Conservation (phyloP, 2,888 invertebrate genomes). For the Cheilosia scutellata region DNA sequence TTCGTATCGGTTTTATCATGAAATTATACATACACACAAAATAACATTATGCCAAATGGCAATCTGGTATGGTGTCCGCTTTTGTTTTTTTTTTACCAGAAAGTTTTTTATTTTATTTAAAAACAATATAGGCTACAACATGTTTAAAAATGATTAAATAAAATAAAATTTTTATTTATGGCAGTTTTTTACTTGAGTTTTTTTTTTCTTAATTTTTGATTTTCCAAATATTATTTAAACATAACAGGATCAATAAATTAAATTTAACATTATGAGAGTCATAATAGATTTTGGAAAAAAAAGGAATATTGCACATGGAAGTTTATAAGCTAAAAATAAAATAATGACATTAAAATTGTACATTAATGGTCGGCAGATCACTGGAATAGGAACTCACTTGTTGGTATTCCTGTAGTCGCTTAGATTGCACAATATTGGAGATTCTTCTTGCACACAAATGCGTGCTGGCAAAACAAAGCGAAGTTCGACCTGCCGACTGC, state of each 20-base stretch:
- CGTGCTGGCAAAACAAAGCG: no score
- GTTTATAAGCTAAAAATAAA: not conserved
- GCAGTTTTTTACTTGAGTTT: constrained; percentile 30
- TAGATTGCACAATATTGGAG: no score
- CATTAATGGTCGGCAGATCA: no score
- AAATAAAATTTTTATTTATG: constrained; percentile 22
- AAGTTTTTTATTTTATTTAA: not conserved
- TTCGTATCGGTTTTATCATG: constrained; percentile 7
- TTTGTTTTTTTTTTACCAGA: not conserved
- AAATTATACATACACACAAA: constrained; percentile 30
- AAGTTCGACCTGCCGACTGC: no score
- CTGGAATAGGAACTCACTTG: no score
- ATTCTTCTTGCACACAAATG: no score
- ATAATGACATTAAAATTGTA: not conserved
- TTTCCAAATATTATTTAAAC: not conserved
- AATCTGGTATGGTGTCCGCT: constrained; percentile 4
- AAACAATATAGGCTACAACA: not conserved
- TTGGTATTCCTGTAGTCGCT: no score
- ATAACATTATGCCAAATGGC: constrained; percentile 15
- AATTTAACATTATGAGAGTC: not conserved
- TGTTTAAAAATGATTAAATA: not conserved
- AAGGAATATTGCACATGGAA: not conserved
- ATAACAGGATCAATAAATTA: not conserved
- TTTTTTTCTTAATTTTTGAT: not conserved
- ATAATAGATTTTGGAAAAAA: not conserved